These are phyloP conservation scores for Alviniconcha strummeri DNA, from an alignment of 2,888 invertebrate species.

Conservation along the genomic window DNA sequence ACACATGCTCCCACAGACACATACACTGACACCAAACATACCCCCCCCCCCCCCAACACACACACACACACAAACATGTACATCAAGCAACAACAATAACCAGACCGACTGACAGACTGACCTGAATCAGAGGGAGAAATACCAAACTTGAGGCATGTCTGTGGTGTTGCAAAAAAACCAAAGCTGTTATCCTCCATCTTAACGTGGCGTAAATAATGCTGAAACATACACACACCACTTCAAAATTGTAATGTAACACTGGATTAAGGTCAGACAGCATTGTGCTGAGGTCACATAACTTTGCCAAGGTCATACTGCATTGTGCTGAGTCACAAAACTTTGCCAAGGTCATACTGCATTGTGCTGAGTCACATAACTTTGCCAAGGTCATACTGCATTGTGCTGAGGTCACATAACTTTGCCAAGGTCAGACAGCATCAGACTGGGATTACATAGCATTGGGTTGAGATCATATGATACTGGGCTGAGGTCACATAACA, in stretches of 20 bases:
- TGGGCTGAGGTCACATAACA: too few relatives aligned
- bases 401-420: too few relatives aligned
- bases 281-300: neutral
- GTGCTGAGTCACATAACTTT: neutral
- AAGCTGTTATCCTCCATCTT: slow-evolving; percentile 40
- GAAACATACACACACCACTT: slow-evolving; percentile 38
- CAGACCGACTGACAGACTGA: slow-evolving; percentile 24
- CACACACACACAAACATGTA: neutral
- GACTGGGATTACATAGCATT: too few relatives aligned
- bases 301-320: too few relatives aligned
- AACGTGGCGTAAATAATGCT: slow-evolving; percentile 71
- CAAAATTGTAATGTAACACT: neutral
- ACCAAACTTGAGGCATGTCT: slow-evolving; percentile 70
- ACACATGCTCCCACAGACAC: neutral
- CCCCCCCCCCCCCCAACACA: neutral
- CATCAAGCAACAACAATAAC: neutral
- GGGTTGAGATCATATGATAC: too few relatives aligned
- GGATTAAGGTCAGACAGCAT: neutral
- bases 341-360: neutral
- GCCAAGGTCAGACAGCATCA: too few relatives aligned
- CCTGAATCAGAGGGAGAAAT: slow-evolving; percentile 67
- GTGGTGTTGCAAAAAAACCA: neutral
- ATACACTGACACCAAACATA: neutral
- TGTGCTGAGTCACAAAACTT: too few relatives aligned
- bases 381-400: too few relatives aligned